Conservation (phyloP, 2,797 vertebrate genomes). For the Heteromormyrus szaboi region DNA sequence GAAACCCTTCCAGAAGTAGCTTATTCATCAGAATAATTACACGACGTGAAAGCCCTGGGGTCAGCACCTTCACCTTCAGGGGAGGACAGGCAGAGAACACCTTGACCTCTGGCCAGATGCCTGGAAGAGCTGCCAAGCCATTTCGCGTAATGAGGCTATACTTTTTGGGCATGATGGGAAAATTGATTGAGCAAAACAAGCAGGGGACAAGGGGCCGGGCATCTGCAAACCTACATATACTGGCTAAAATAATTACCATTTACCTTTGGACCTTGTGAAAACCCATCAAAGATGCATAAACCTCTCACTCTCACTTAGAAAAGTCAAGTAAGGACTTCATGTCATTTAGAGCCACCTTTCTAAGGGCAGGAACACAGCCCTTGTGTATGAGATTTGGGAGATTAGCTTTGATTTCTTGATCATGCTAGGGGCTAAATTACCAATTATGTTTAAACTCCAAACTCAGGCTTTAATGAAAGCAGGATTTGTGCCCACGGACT, state of each 20-base stretch:
- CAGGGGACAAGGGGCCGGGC: not conserved
- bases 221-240: not conserved
- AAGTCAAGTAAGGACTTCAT: not conserved
- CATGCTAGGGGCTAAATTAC: not conserved
- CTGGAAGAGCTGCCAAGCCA: not conserved
- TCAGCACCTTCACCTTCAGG: slow-evolving; percentile 1
- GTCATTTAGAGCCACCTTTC: not conserved
- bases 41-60: not conserved
- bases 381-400: not conserved
- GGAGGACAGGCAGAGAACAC: not conserved
- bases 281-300: not conserved
- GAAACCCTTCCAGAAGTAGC: not conserved
- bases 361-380: not conserved
- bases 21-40: slow-evolving; percentile 11
- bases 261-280: slow-evolving; percentile 1
- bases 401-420: slow-evolving; percentile 11
- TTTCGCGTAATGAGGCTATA: not conserved
- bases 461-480: slow-evolving; percentile 11
- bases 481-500: slow-evolving; percentile 1
- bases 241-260: not conserved
- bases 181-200: not conserved
- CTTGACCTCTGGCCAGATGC: slow-evolving; percentile 1
- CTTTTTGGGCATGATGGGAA: not conserved
- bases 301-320: not conserved
- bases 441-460: slow-evolving; percentile 1